Base-by-base conservation (phyloP, 2,797 vertebrate species). In the Urocyon cinereoargenteus region DNA sequence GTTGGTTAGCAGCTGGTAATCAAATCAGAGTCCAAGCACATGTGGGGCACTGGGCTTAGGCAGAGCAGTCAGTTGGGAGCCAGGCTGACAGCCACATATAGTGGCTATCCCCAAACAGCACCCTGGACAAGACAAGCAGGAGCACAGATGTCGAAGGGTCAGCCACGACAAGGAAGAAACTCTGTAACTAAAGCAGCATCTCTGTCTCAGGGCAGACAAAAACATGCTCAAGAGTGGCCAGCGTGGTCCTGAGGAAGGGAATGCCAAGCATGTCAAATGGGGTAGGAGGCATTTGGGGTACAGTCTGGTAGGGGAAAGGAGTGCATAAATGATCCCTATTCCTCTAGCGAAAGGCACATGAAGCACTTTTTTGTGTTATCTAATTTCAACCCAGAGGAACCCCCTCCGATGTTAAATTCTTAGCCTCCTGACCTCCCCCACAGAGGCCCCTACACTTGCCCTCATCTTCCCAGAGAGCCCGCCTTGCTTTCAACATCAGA, bases 401-500 rank as follows among this genome's bases (percentile, higher is more conserved):
- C 4, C n/a, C 26, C 79, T 94, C 75, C 2, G 0, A 36, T 28
- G 68, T 87, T 49, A 55, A 66, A 96, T 95, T 95, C 96, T 96
- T 97, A 85, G 75, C 89, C 96, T 94, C 22, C 75, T 96, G 96
- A 97, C 96, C 97, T 95, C 89, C 18, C 18, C 22, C 7, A 4
- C 0, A 15, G 40, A 84, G 83, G 93, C 83, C 83, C 21, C 51
- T 49, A 62, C 59, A 28, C 59, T 87, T 31, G 70, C 45, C 75
- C 84, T 26, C 1, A 0, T 15, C 77, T 51, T 92, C 86, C 40
- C 78, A 36, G 73, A 91, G 57, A 86, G 49, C 10, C 73, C 19
- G 11, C 92, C 75, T 64, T 14, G 89, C 91, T 97, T 97, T 96
- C 94, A 95, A 68, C 94, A 90, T 94, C 79, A 96, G 95, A 89